Base-by-base conservation (phyloP, 2,888 invertebrate genomes). In the Pristionchus japonicus region DNA sequence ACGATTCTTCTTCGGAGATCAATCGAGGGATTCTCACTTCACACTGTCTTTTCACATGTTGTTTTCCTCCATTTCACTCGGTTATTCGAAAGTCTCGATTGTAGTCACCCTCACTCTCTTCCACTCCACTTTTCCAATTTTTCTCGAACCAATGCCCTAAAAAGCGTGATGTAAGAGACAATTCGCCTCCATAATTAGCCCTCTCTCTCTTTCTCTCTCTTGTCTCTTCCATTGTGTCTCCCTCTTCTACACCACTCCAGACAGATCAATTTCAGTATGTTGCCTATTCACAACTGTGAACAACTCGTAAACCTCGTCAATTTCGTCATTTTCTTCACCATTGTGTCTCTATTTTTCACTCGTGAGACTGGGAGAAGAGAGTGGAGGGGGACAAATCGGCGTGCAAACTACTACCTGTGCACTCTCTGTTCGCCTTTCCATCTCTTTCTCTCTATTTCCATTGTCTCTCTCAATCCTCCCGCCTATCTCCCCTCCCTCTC, bases 371-470 rank as follows among this genome's bases (percentile, higher is more conserved):
- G 20, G 70, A 37, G 70, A 70, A 47, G 43, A 77, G 27, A 43
- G 77, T 47, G 43, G 47, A 77, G 40, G 27, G 31, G 77, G n/a
- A 17, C 15, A n/a, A 77, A 77, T 77, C 47, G 70, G 34, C 70
- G 70, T 40, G 37, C 70, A 70, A 70, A 37, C 77, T 47, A 77
- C 77, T 47, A 77, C 77, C 77, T 77, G 77, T 77, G 77, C 77
- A 77, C 77, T 77, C n/a, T 77, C n/a, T 47, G 43, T 43, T 43
- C 77, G n/a, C 34, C 47, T 43, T 34, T 27, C 20, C 37, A 4
- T 27, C 43, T 52, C 34, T 27, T 31, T n/a, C 52, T 83, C 52
- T 83, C 37, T 52, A n/a, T 80, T 49, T 47, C 17, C 52, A 83
- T 52, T 83, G 49, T 83, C 82, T 52, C 49, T 83, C 82, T 83